These are phyloP conservation scores for Sebastolobus altivelis DNA, from an alignment of 2,797 vertebrate species.

Conservation along the genomic window DNA sequence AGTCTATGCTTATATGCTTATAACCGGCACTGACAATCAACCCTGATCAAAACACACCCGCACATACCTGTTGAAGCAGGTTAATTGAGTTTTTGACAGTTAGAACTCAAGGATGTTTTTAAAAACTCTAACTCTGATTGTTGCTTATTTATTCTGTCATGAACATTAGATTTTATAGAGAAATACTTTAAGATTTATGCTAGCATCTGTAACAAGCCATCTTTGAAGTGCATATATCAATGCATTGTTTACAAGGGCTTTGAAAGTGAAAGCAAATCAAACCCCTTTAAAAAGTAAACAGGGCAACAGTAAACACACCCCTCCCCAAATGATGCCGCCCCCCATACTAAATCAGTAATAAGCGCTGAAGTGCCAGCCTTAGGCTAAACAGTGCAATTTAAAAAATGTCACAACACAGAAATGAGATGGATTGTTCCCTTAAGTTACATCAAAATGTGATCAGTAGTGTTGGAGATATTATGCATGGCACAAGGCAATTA, in stretches of 20 bases:
- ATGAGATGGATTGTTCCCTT: conserved; percentile 28
- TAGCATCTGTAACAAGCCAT: neutral
- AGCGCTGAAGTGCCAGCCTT: conserved; percentile 25
- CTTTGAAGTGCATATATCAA: conserved; percentile 7
- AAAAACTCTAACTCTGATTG: neutral
- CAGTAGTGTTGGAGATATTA: conserved; percentile 27
- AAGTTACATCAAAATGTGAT: conserved; percentile 45
- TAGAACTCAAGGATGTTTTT: neutral
- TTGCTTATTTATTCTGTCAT: too few species aligned
- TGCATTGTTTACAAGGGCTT: conserved; percentile 16
- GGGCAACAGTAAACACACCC: conserved; percentile 23
- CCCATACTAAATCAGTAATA: conserved; percentile 27
- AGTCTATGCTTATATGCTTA: too few species aligned
- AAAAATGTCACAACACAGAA: conserved; percentile 51
- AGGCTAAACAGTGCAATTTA: conserved; percentile 44
- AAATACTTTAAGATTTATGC: neutral
- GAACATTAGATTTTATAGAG: neutral
- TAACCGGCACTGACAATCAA: neutral
- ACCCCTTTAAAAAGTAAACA: conserved; percentile 23
- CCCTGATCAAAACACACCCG: neutral
- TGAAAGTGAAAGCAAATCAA: conserved; percentile 36
- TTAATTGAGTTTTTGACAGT: neutral
- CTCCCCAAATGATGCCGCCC: conserved; percentile 13
- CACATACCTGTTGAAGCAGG: neutral
- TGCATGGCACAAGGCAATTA: conserved; percentile 34